A percentile compares a stretch with the other conserved stretches of the same genome.
Conservation (phyloP, 2,888 invertebrate genomes). For the Lochmaea crataegi region DNA sequence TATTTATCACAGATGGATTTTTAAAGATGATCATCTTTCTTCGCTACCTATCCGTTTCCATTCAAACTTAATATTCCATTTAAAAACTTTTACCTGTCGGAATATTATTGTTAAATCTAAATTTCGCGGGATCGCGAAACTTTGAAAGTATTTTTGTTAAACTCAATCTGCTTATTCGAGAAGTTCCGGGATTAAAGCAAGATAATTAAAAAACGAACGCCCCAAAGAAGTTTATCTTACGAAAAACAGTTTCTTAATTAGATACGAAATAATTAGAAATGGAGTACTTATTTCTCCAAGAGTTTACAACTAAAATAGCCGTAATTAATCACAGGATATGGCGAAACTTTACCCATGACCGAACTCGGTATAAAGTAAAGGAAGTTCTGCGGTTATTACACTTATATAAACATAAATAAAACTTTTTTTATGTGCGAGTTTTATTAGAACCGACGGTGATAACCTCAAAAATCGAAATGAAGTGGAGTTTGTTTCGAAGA, state of each 20-base stretch:
- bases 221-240: background rate
- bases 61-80: background rate
- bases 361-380: background rate
- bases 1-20: no score
- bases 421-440: background rate
- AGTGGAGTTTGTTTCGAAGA: no score
- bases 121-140: background rate
- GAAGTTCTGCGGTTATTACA: background rate
- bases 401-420: background rate
- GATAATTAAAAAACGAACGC: conserved; percentile 6
- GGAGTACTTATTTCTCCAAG: conserved; percentile 4
- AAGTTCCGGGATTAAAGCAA: background rate
- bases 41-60: background rate
- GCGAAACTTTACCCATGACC: background rate
- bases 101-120: background rate
- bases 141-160: background rate
- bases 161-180: background rate
- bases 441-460: no score
- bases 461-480: no score
- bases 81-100: background rate
- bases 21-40: no score
- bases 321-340: conserved; percentile 13
- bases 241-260: conserved; percentile 22
- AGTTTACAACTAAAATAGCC: conserved; percentile 17
- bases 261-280: conserved; percentile 8